A percentile compares a stretch with the other conserved stretches of the same genome.
Evolutionary conservation across 2,888 invertebrate genomes (phyloP).

Genomic region (Cryptus armator): DNA sequence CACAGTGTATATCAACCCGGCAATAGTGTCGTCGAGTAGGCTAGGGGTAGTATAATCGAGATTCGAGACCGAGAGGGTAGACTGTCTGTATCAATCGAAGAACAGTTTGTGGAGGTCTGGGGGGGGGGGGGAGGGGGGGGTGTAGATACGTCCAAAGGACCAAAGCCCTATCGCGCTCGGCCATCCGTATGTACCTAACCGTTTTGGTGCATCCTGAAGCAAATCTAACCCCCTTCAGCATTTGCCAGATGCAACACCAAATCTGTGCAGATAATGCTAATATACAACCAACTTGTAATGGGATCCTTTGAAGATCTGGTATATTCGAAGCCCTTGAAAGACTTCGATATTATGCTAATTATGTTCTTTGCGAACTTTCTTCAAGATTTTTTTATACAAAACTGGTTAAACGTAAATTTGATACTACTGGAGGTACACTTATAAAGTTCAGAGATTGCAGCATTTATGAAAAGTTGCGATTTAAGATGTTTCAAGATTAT

Average conservation of each 20-base stretch:
- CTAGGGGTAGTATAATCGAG: conserved; percentile 19
- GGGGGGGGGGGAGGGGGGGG: not conserved
- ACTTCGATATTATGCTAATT: not conserved
- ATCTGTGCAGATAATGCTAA: not conserved
- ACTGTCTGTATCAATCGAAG: conserved; percentile 47
- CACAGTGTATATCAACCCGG: conserved; percentile 7
- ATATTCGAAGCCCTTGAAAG: not conserved
- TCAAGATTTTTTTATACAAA: not conserved
- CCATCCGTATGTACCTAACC: conserved; percentile 39
- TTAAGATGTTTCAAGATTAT: not conserved
- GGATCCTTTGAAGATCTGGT: not conserved
- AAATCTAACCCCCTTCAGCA: conserved; percentile 19
- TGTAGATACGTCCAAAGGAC: conserved; percentile 45
- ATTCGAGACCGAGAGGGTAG: not conserved
- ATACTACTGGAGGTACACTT: not conserved
- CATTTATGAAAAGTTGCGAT: not conserved
- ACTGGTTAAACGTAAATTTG: not conserved
- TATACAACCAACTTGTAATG: not conserved
- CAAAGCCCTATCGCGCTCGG: conserved; percentile 52
- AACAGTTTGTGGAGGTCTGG: conserved; percentile 10
- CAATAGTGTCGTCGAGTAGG: conserved; percentile 18
- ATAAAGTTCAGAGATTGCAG: not conserved
- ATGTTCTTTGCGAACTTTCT: not conserved
- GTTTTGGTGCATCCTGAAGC: conserved; percentile 29
- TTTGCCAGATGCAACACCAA: not conserved